phyloP scores from a whole-genome alignment of 2,888 invertebrate genomes.

The Coenonympha arcania region DNA sequence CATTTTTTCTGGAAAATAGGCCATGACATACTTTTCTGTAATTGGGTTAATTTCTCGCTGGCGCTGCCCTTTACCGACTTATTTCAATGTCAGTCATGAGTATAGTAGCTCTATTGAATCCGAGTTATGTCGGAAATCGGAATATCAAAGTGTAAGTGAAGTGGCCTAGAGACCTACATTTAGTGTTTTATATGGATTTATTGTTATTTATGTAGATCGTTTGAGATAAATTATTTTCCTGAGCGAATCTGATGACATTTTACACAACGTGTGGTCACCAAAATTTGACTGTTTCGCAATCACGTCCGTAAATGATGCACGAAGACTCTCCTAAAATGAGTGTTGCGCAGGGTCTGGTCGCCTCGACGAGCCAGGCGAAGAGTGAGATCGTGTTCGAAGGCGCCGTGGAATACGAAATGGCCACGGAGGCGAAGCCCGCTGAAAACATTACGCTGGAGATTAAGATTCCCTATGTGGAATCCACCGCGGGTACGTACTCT shows the following conservation, averaged over 20 bases:
- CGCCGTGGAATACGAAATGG: constrained; percentile 61
- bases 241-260: constrained; percentile 60
- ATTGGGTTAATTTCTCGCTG: constrained; percentile 58
- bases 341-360: constrained; percentile 79
- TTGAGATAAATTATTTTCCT: constrained; percentile 75
- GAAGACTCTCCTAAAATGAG: constrained; percentile 80
- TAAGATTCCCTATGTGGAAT: constrained; percentile 77
- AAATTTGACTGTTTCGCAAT: constrained; percentile 53
- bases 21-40: constrained; percentile 61
- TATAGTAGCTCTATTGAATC: constrained; percentile 79
- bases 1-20: constrained; percentile 40
- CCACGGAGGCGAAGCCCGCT: constrained; percentile 65
- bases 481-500: constrained; percentile 72
- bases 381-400: constrained; percentile 61
- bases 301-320: constrained; percentile 75
- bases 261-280: constrained; percentile 42
- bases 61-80: constrained; percentile 72
- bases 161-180: constrained; percentile 93
- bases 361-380: constrained; percentile 74
- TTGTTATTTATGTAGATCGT: constrained; percentile 62
- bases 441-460: constrained; percentile 74
- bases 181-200: constrained; percentile 58
- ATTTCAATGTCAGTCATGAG: constrained; percentile 77
- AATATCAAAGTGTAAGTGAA: constrained; percentile 86
- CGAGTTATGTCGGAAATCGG: constrained; percentile 82